Evolutionary conservation across 2,888 invertebrate species (phyloP).

Genomic region (Odiellus spinosus): DNA sequence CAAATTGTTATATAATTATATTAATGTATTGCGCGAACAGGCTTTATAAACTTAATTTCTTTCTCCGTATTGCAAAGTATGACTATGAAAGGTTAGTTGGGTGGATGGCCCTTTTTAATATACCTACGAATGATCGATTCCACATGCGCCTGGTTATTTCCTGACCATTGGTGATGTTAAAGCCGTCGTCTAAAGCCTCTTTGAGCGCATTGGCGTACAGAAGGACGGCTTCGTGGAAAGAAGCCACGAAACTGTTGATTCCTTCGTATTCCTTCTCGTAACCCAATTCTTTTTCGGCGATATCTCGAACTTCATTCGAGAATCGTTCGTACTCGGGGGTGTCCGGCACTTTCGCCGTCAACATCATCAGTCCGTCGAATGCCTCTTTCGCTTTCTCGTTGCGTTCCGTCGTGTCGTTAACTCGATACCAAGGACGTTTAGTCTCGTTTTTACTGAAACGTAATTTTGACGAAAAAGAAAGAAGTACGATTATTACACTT

Average conservation of each 20-base stretch:
- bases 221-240: constrained; percentile 89
- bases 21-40: too few species aligned
- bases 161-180: constrained; percentile 53
- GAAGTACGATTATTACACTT: too few species aligned
- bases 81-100: too few species aligned
- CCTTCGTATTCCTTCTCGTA: constrained; percentile 29
- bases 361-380: constrained; percentile 70
- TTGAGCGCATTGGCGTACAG: constrained; percentile 83
- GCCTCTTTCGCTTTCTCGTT: constrained; percentile 71
- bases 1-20: too few species aligned
- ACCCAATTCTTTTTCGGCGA: constrained; percentile 27
- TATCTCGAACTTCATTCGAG: constrained; percentile 45
- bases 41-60: too few species aligned
- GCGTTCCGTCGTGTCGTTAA: constrained; percentile 56
- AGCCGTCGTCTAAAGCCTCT: constrained; percentile 48
- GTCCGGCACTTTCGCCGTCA: constrained; percentile 50
- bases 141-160: constrained; percentile 69
- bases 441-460: constrained; percentile 30
- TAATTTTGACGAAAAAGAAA: too few species aligned
- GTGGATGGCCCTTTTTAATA: too few species aligned
- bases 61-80: too few species aligned
- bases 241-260: constrained; percentile 81
- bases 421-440: constrained; percentile 65
- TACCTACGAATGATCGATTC: constrained; percentile 68
- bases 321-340: constrained; percentile 60